Base-by-base conservation (phyloP, 2,888 invertebrate species). In the Ophonus ardosiacus region DNA sequence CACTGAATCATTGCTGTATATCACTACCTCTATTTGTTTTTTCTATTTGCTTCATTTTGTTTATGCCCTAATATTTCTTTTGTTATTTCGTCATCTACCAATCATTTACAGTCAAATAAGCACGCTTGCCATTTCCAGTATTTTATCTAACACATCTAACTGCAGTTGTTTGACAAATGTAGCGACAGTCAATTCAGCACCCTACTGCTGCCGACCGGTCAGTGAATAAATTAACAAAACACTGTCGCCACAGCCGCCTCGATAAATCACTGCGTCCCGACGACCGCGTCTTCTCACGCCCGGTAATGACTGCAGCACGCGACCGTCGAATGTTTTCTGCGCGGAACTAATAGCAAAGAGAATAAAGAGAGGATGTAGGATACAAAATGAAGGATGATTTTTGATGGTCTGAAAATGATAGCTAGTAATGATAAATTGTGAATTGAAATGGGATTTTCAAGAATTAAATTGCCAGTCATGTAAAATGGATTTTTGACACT, bases 241-340 rank as follows among this genome's bases (percentile, higher is more conserved):
- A 84, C 84, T 78, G 56, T 82, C 68, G 82, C 31, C 68, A 68
- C 68, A 31, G 78, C 63, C 38, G 51, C 78, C 51, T 13, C 84
- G 74, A 84, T 84, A 84, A 84, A 84, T 84, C 84, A 84, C 78
- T 17, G 57, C 31, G 61, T 78, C 78, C 24, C 24, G 78, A 57
- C 78, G 78, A 2, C 56, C n/a, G 56, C 78, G 56, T 78, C 89
- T 90, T 90, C 90, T 90, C 91, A 90, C 91, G 91, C 91, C 91
- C 90, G 90, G 88, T 91, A 91, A 90, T 90, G 91, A 91, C 89
- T 89, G 88, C 88, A 90, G 89, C 91, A 90, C 84, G 86, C 87
- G 65, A 81, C 85, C 85, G 61, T 68, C 61, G 88, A 90, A 90
- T 90, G 88, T 90, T 90, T 90, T 90, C n/a, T 74, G 43, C 71